phyloP scores from a whole-genome alignment of 2,797 vertebrate genomes.

The Amblyraja radiata region DNA sequence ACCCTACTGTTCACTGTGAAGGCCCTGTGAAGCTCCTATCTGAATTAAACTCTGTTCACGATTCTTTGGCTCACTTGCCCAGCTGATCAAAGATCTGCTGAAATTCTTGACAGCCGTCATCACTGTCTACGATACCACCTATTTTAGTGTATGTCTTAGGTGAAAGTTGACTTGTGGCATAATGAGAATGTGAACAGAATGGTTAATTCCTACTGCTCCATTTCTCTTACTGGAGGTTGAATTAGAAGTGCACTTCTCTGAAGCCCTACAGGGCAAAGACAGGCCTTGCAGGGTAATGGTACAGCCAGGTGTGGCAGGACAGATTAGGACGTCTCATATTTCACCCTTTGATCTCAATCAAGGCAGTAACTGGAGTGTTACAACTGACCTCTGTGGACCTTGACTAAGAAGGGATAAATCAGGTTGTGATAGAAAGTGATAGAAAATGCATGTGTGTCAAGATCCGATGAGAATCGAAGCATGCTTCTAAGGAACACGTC shows the following conservation, averaged over 20 bases:
- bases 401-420: constrained; percentile 9
- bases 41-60: too few species aligned
- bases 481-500: neutral
- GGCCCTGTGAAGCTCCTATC: too few species aligned
- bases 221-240: neutral
- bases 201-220: neutral
- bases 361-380: neutral
- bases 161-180: neutral
- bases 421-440: constrained; percentile 15
- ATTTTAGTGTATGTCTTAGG: too few species aligned
- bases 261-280: neutral
- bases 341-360: constrained; percentile 3
- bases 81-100: too few species aligned
- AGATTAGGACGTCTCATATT: neutral
- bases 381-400: constrained; percentile 7
- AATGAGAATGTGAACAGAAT: neutral
- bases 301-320: neutral
- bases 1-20: too few species aligned
- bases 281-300: neutral
- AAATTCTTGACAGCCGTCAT: too few species aligned
- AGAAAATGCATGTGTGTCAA: neutral
- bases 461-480: neutral
- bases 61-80: too few species aligned
- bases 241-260: constrained; percentile 5
- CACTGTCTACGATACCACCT: too few species aligned